Evolutionary conservation across 2,888 invertebrate genomes (phyloP), one percentile per base, ranked within the genome.

Genomic region (Emmelina monodactyla): DNA sequence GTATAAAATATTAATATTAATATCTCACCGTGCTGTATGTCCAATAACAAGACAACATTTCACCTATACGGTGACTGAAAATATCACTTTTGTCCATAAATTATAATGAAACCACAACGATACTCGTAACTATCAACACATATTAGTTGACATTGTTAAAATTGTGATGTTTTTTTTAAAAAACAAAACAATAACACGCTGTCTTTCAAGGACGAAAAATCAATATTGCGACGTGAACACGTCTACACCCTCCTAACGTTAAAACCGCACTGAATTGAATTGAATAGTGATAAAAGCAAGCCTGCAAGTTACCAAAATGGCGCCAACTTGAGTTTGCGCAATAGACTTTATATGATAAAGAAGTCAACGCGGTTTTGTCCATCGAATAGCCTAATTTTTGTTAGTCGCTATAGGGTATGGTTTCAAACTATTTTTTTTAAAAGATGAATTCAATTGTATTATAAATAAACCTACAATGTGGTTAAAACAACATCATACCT

Each of bases 141-240:
- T 35, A 37, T 40, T 37, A 37, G 14, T 19, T 28, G 31, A 51
- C 42, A 42, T 35, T 41, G 58, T 49, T 58, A 58, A 63, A 61
- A 63, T 62, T 51, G 49, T 56, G 47, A 60, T 58, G 63, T 62
- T 69, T 67, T 64, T 45, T 42, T 25, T 25, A 25, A 49, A 61
- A 69, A 72, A 69, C 62, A 62, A 54, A 51, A 62, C 59, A 67
- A 65, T 63, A 68, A 68, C 64, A 67, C 57, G 25, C 11, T 25
- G 25, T 25, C 25, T 47, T 37, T 49, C 46, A 46, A 37, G 42
- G 41, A 41, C 53, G 47, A 45, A 43, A 42, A 56, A 67, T 70
- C 68, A 56, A 71, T 70, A 62, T 38, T 44, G 44, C 39, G 35
- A 48, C 53, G 53, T 44, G 48, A 44, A 49, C 42, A 51, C 68